A percentile compares a stretch with the other conserved stretches of the same genome.
These are phyloP conservation scores for Clepsis dumicolana DNA, from an alignment of 2,888 invertebrate species.

Conservation along the genomic window DNA sequence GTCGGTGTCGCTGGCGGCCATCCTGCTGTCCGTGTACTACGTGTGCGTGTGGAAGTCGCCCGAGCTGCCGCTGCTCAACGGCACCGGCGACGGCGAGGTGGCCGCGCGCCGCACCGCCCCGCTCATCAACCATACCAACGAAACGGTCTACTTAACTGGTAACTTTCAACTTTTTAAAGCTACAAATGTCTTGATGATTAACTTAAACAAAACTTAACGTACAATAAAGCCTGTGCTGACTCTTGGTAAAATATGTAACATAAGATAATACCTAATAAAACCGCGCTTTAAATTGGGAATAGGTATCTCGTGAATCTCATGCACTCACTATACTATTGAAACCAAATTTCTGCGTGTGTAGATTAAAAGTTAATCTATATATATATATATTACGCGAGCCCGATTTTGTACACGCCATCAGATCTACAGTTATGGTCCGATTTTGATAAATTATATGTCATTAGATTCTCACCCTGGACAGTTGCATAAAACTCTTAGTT, in stretches of 20 bases:
- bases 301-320: too few relatives aligned
- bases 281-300: too few relatives aligned
- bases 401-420: too few relatives aligned
- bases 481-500: too few relatives aligned
- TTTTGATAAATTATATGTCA: too few relatives aligned
- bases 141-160: conserved; percentile 51
- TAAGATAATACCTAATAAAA: too few relatives aligned
- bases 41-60: conserved; percentile 92
- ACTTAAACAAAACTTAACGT: background rate
- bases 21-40: conserved; percentile 93
- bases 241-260: background rate
- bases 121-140: conserved; percentile 48
- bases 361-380: too few relatives aligned
- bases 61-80: conserved; percentile 74
- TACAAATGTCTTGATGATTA: background rate
- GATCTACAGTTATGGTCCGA: too few relatives aligned
- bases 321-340: too few relatives aligned
- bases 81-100: conserved; percentile 51
- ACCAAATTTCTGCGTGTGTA: too few relatives aligned
- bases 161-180: conserved; percentile 26
- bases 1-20: conserved; percentile 94
- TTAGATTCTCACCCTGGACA: too few relatives aligned
- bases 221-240: background rate
- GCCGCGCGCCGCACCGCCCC: conserved; percentile 53
- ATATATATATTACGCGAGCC: too few relatives aligned